Evolutionary conservation across 2,888 invertebrate genomes (phyloP).

Genomic region (Pandemis corylana): DNA sequence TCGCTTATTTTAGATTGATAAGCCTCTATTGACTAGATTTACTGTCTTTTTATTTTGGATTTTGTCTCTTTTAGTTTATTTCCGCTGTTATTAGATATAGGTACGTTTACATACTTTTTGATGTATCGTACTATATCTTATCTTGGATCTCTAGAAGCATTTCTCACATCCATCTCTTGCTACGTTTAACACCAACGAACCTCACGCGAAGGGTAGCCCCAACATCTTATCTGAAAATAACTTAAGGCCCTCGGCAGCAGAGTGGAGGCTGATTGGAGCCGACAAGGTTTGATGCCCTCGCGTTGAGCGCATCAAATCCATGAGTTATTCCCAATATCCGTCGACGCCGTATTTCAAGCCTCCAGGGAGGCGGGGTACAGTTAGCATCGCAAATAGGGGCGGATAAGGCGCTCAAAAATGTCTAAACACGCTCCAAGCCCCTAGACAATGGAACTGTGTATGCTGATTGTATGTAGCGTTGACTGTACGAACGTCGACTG

Average conservation of each 20-base stretch:
- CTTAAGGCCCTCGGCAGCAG: conserved; percentile 20
- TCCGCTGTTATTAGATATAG: background rate
- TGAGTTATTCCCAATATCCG: conserved; percentile 70
- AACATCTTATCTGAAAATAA: conserved; percentile 22
- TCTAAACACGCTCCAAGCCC: background rate
- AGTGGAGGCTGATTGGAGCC: conserved; percentile 33
- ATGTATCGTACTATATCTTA: background rate
- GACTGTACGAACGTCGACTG: background rate
- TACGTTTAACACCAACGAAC: background rate
- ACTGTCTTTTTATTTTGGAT: too few relatives aligned
- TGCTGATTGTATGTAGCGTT: background rate
- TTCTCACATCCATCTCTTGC: background rate
- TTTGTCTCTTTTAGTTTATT: background rate
- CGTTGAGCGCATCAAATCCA: conserved; percentile 56
- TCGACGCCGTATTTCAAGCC: conserved; percentile 52
- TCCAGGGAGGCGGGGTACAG: conserved; percentile 43
- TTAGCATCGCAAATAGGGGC: conserved; percentile 1
- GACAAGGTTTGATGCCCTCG: conserved; percentile 44
- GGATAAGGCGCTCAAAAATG: conserved; percentile 5
- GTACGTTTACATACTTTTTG: background rate
- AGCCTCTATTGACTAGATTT: too few relatives aligned
- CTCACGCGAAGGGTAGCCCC: background rate
- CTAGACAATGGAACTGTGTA: background rate
- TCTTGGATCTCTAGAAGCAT: background rate
- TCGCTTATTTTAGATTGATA: too few relatives aligned